phyloP scores from a whole-genome alignment of 2,113 vertebrate species.

The Sapajus apella region DNA sequence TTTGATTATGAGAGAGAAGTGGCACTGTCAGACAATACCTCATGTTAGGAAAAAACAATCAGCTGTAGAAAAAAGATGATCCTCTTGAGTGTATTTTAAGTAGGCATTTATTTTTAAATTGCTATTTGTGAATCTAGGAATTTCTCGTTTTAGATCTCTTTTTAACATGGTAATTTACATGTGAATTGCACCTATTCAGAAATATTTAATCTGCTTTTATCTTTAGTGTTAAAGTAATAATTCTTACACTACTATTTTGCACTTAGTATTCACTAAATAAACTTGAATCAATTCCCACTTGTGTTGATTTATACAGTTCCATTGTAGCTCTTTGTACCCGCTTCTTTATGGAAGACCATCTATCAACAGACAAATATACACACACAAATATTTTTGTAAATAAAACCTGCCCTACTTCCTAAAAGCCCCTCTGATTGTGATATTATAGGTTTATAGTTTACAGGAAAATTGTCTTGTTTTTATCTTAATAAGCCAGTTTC shows the following conservation, averaged over 20 bases:
- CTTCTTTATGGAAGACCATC: background rate
- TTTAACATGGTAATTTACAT: background rate
- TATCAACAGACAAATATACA: background rate
- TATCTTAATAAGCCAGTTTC: background rate
- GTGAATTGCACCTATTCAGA: background rate
- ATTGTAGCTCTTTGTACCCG: background rate
- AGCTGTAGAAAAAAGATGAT: background rate
- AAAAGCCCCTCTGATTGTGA: background rate
- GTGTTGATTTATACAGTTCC: background rate
- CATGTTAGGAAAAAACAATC: background rate
- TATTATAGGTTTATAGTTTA: background rate
- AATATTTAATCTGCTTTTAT: background rate
- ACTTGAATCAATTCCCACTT: background rate
- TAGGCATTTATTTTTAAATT: background rate
- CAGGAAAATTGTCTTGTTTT: background rate
- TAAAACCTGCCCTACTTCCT: background rate
- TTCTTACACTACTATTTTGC: background rate
- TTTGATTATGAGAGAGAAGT: background rate
- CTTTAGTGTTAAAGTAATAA: background rate
- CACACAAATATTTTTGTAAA: background rate
- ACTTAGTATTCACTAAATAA: background rate
- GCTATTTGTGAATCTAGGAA: background rate
- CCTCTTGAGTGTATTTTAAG: background rate
- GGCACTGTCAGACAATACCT: background rate
- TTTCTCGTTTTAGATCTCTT: background rate